These are phyloP conservation scores for Lepidurus apus DNA, from an alignment of 1,140 invertebrate genomes.

Conservation along the genomic window DNA sequence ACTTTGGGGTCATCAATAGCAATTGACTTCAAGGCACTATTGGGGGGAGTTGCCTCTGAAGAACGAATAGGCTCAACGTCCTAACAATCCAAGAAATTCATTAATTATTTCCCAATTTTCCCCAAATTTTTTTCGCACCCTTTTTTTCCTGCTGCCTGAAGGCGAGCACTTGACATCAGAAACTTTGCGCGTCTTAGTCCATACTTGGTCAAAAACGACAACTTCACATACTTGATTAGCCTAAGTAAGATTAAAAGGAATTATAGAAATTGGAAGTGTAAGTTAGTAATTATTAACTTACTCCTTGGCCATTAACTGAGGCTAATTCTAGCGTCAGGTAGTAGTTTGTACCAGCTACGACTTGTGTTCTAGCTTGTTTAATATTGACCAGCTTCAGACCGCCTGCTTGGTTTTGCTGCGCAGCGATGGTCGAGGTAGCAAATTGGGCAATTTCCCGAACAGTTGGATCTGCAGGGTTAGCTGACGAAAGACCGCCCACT, in stretches of 20 bases:
- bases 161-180: not conserved
- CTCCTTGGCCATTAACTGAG: not conserved
- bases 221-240: not conserved
- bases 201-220: not conserved
- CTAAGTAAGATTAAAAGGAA: not conserved
- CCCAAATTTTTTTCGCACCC: not conserved
- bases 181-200: not conserved
- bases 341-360: not conserved
- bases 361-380: not conserved
- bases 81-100: not conserved
- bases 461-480: not conserved
- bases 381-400: not conserved
- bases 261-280: not conserved
- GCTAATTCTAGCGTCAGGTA: not conserved
- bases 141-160: not conserved
- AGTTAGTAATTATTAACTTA: not conserved
- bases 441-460: not conserved
- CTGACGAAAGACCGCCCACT: conserved; percentile 24
- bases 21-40: not conserved
- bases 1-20: not conserved
- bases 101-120: not conserved
- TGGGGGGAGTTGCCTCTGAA: not conserved
- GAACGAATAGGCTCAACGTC: not conserved
- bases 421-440: not conserved
- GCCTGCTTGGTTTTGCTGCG: not conserved